Evolutionary conservation across 2,113 vertebrate species (phyloP), one percentile per base, ranked within the genome.

Genomic region (Megaceryle torquata): DNA sequence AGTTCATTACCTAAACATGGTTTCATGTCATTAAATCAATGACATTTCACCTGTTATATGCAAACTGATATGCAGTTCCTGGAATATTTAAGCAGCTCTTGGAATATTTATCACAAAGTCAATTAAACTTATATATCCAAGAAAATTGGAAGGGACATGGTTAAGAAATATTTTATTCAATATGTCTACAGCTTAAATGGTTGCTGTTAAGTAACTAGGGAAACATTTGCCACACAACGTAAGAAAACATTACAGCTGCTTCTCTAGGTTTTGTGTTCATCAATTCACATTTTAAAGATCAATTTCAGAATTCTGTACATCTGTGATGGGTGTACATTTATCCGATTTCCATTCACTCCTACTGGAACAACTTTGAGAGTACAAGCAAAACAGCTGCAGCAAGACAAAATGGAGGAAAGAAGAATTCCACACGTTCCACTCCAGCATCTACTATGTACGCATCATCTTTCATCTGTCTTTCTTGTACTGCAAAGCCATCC

Each of bases 391-490:
- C 29, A 95, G 63, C 90, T 90, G 68, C 82, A 83, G 78, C 37
- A 93, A 93, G 76, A 67, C 85, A 96, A 97, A 95, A 96, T 86
- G 91, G 87, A 95, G 85, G 77, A 84, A 91, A 95, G 87, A 86
- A 92, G 83, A 90, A 91, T 39, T 64, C 65, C 56, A 78, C 59
- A 56, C 2, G 2, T 63, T 75, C 60, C 67, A 44, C 59, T 91
- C 81, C 46, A 83, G 33, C 54, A 69, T 61, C 71, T 88, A 50
- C 89, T 74, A 90, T 65, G 39, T 86, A 37, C 4, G 18, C 44
- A 94, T 9, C 63, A 28, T 43, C 75, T 74, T 95, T 53, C 44
- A 86, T 94, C 96, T 86, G 61, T 75, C 67, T 59, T 75, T 75
- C 76, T 44, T 51, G 51, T 39, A 68, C 76, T 85, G 53, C 56